Percentiles rank a stretch among this genome's conserved stretches.
Conservation (phyloP, 1,140 invertebrate species). For the Drosophila subobscura region DNA sequence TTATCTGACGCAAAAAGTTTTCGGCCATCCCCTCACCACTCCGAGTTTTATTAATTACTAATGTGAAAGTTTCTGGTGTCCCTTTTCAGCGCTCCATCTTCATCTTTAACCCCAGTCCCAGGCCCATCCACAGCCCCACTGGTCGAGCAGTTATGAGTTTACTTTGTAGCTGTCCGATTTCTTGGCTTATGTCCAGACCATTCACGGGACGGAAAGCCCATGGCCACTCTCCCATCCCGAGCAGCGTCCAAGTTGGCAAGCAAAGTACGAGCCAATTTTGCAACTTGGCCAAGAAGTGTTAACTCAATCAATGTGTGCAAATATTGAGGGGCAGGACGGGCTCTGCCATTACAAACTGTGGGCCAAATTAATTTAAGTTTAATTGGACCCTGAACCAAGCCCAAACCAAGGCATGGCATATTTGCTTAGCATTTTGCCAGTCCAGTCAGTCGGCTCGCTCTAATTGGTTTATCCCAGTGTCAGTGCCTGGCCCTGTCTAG, state of each 20-base stretch:
- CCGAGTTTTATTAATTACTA: constrained; percentile 69
- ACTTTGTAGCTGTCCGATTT: constrained; percentile 45
- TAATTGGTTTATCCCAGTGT: constrained; percentile 9
- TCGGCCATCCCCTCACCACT: constrained; percentile 20
- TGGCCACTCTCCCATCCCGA: not conserved
- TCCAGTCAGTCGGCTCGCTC: constrained; percentile 17
- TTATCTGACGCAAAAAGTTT: constrained; percentile 61
- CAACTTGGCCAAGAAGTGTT: constrained; percentile 73
- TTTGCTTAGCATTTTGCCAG: constrained; percentile 52
- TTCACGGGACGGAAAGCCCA: constrained; percentile 8
- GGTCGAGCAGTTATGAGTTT: constrained; percentile 56
- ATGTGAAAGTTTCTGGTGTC: constrained; percentile 70
- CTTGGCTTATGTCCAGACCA: constrained; percentile 34
- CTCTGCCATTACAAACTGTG: constrained; percentile 38
- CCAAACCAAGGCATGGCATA: constrained; percentile 17
- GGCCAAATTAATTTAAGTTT: constrained; percentile 74
- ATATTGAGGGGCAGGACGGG: constrained; percentile 28
- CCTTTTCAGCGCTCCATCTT: constrained; percentile 43
- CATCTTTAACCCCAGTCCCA: constrained; percentile 1
- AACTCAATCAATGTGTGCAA: constrained; percentile 71
- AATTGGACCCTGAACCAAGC: constrained; percentile 53
- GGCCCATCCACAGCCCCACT: not conserved
- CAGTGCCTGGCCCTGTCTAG: constrained; percentile 7
- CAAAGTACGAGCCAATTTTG: constrained; percentile 47
- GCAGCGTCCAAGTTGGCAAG: constrained; percentile 6